Base-by-base conservation (phyloP, 2,113 vertebrate genomes). In the Rhipidura dahli region DNA sequence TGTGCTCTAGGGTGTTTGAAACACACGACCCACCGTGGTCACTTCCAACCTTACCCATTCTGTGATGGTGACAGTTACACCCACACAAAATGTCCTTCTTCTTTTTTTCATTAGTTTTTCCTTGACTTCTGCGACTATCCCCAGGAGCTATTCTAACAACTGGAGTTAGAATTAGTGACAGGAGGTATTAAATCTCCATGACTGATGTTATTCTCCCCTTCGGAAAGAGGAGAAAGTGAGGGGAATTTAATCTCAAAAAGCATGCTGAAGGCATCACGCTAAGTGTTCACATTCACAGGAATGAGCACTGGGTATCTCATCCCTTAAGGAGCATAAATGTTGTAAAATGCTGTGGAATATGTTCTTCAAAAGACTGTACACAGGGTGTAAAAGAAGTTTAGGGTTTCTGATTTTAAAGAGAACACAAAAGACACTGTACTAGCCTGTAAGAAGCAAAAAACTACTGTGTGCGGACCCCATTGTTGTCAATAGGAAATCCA, bases 401-500 rank as follows among this genome's bases (percentile, higher is more conserved):
- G 15, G 10, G 13, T 61, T 89, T 87, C 35, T 57, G 23, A 65
- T 69, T 77, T 44, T 78, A 56, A 78, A 87, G 22, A 82, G 5
- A 21, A 14, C 49, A 82, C 27, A 60, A 61, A 86, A 79, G 37
- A 45, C 7, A 39, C 13, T n/a, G 6, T 39, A 71, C 10, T 49
- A 76, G 30, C 8, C 28, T 37, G 15, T 7, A 2, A 56, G 30
- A 63, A 66, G 23, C 11, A 33, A 71, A 65, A 82, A 68, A 45
- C 6, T 12, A 31, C n/a, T 37, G 19, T 0, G 0, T 47, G 40
- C 40, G 51, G 61, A 71, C 10, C 5, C 10, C 24, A 30, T 0
- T 89, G 68, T 28, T 45, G 33, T 51, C 56, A 68, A 20, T 0
- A 73, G 56, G 63, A 92, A 86, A 83, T 44, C 11, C 7, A 82